Percentiles rank a stretch among this genome's conserved stretches.
Conservation (phyloP, 1,140 invertebrate genomes). For the Drosophila nasuta region DNA sequence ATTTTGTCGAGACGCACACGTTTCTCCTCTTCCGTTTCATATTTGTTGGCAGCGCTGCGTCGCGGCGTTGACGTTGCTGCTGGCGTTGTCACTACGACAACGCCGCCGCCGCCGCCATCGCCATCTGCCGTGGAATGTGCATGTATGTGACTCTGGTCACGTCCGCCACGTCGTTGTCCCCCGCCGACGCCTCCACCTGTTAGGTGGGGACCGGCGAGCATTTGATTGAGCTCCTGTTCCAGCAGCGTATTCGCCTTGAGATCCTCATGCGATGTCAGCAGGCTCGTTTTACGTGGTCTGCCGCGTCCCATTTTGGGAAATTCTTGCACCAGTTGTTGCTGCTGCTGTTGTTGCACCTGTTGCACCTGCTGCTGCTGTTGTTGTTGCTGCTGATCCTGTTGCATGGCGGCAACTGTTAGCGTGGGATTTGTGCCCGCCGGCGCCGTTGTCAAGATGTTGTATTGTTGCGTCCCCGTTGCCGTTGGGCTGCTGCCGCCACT, state of each 20-base stretch:
- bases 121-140: conserved; percentile 78
- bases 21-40: conserved; percentile 82
- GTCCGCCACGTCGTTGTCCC: conserved; percentile 42
- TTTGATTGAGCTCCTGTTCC: conserved; percentile 80
- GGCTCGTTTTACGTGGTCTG: conserved; percentile 69
- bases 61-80: conserved; percentile 49
- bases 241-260: conserved; percentile 75
- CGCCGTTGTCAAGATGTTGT: conserved; percentile 63
- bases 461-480: conserved; percentile 44
- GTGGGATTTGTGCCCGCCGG: conserved; percentile 57
- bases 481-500: conserved; percentile 67
- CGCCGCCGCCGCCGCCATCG: conserved; percentile 24
- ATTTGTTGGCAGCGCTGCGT: conserved; percentile 69
- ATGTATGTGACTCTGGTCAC: conserved; percentile 57
- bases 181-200: conserved; percentile 48
- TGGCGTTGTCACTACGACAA: conserved; percentile 1
- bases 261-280: conserved; percentile 53
- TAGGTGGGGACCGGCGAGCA: conserved; percentile 70
- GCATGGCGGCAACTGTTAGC: conserved; percentile 48
- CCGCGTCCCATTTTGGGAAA: conserved; percentile 76
- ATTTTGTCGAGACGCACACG: conserved; percentile 80
- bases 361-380: conserved; percentile 39
- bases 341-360: conserved; percentile 30
- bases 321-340: conserved; percentile 58
- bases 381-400: conserved; percentile 18